Evolutionary conservation across 2,888 invertebrate species (phyloP).

Genomic region (Subacronicta megacephala): DNA sequence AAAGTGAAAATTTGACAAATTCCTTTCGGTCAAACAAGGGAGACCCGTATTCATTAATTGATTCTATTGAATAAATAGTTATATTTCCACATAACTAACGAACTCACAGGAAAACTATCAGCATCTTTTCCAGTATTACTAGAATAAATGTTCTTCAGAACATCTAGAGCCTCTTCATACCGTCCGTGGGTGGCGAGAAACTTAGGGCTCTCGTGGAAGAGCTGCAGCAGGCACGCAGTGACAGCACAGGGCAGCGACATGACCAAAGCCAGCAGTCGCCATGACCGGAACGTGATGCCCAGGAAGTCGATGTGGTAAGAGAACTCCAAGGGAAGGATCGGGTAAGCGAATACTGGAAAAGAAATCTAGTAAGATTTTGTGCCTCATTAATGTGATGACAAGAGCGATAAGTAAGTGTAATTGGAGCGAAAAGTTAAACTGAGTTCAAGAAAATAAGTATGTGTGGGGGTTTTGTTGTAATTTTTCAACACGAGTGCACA

Average conservation of each 20-base stretch:
- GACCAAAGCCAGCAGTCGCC: slow-evolving; percentile 93
- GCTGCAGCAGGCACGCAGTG: slow-evolving; percentile 89
- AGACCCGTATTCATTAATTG: too few species aligned
- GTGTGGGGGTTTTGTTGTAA: too few species aligned
- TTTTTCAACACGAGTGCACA: too few species aligned
- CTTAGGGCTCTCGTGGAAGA: slow-evolving; percentile 94
- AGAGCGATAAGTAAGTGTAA: too few species aligned
- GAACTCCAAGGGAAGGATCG: slow-evolving; percentile 91
- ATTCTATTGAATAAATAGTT: too few species aligned
- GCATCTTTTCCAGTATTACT: slow-evolving; percentile 75
- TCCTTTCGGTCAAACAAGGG: too few species aligned
- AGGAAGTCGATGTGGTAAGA: slow-evolving; percentile 81
- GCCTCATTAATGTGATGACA: too few species aligned
- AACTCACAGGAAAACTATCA: slow-evolving; percentile 79
- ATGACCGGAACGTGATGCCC: slow-evolving; percentile 91
- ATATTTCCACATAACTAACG: too few species aligned
- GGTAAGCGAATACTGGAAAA: slow-evolving; percentile 90
- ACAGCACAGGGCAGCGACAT: slow-evolving; percentile 91
- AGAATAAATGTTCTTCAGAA: slow-evolving; percentile 78
- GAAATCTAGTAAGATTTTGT: too few species aligned
- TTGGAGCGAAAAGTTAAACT: too few species aligned
- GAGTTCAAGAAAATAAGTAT: too few species aligned
- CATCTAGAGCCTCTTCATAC: slow-evolving; percentile 88
- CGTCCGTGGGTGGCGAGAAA: slow-evolving; percentile 91
- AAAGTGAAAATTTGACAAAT: too few species aligned